Evolutionary conservation across 2,113 vertebrate genomes (phyloP), one percentile per base, ranked within the genome.

Genomic region (Probosciger aterrimus): DNA sequence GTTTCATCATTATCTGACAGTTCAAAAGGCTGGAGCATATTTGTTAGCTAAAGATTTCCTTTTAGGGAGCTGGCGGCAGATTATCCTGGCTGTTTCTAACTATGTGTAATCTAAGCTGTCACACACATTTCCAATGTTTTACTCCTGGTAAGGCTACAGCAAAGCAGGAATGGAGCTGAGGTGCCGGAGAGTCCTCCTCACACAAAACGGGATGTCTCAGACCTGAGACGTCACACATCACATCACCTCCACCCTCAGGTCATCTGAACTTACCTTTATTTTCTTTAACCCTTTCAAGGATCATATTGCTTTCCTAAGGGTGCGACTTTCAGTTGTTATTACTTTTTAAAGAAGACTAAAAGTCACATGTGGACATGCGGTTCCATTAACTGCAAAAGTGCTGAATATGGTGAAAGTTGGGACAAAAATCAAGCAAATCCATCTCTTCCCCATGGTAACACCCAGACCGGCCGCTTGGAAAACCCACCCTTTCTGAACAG

Each of bases 21-120:
- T 82, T 86, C 59, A 53, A 73, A 95, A 91, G 73, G 68, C 82
- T 62, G 73, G 5, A 92, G 53, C 77, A 20, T 74, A 81, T 88
- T 95, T 86, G 75, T 91, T 76, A 94, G 81, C 70, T 92, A 65
- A 95, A 90, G 79, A 70, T 94, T 95, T 96, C 93, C 80, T 94
- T 95, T 93, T 91, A 95, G 85, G 90, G 86, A 95, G 49, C 55
- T 91, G 39, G 67, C 0, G 0, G 71, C 78, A 90, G 85, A 94
- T 91, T 94, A 91, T 79, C 88, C 64, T 88, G 75, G 64, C 59
- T 91, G n/a, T 91, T 89, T 91, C 70, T 57, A 82, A 62, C 6
- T 6, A 84, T 68, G 67, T 88, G 82, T 94, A 93, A 96, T 84
- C 91, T 81, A 78, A 94, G 55, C 76, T 96, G 93, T 90, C 93